Percentiles rank a stretch among this genome's conserved stretches.
These are phyloP conservation scores for Atherinosoma microstoma DNA, from an alignment of 2,797 vertebrate species.

Conservation along the genomic window DNA sequence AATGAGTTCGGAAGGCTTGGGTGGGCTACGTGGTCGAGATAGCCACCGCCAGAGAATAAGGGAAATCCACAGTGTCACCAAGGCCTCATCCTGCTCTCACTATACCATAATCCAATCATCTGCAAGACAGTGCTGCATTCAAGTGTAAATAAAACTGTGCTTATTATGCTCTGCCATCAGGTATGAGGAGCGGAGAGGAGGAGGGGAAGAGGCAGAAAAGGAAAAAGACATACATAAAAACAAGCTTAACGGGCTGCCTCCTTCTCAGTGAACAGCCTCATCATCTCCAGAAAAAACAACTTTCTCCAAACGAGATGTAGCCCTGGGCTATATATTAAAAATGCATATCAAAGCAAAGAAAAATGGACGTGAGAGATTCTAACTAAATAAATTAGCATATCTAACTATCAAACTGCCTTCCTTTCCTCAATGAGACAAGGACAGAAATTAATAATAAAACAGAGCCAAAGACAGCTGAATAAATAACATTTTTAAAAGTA, in stretches of 20 bases:
- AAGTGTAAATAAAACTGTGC: slow-evolving; percentile 92
- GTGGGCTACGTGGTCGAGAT: slow-evolving; percentile 63
- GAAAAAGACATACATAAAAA: slow-evolving; percentile 45
- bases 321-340: slow-evolving; percentile 95
- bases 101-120: slow-evolving; percentile 89
- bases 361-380: slow-evolving; percentile 91
- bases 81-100: slow-evolving; percentile 85
- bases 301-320: slow-evolving; percentile 95
- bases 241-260: slow-evolving; percentile 85
- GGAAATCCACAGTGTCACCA: slow-evolving; percentile 84
- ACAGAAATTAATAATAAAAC: slow-evolving; percentile 81
- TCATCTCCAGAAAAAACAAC: slow-evolving; percentile 90
- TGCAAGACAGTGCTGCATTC: slow-evolving; percentile 87
- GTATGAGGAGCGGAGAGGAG: slow-evolving; percentile 58
- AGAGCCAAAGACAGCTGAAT: slow-evolving; percentile 67
- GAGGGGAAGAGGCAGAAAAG: slow-evolving; percentile 71
- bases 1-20: slow-evolving; percentile 60
- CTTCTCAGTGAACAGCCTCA: slow-evolving; percentile 90
- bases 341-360: slow-evolving; percentile 99
- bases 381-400: slow-evolving; percentile 92
- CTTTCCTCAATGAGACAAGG: slow-evolving; percentile 67
- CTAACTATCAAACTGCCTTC: slow-evolving; percentile 84
- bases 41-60: slow-evolving; percentile 71
- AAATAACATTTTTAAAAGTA: slow-evolving; percentile 55
- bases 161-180: slow-evolving; percentile 79